Base-by-base conservation (phyloP, 2,888 invertebrate genomes). In the Apamea anceps region DNA sequence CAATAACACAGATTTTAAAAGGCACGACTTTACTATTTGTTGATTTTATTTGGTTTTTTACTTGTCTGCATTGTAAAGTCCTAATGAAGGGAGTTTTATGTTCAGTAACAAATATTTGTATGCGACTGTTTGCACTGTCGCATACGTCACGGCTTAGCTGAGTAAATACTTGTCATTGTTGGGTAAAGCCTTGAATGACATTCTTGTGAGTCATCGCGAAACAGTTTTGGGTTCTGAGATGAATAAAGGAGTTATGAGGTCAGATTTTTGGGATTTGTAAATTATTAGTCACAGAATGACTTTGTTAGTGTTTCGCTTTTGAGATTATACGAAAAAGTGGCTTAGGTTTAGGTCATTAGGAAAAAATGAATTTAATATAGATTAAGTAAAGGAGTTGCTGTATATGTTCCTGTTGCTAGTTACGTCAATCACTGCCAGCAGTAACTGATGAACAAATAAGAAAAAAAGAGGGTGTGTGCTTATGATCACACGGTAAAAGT, bases 81-180 rank as follows among this genome's bases (percentile, higher is more conserved):
- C 78, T 91, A 89, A 91, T 90, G 90, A 91, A 88, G 81, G 81
- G 83, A 85, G 87, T 90, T 91, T 91, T 88, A 88, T 90, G 80
- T 79, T 72, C 85, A 76, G 84, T 73, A 80, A 80, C 87, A 84
- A 84, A 91, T 89, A 89, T 90, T 89, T 85, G 80, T 84, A 28
- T 32, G 75, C 54, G 72, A 54, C n/a, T 88, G 89, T 91, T 90
- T 90, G n/a, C 91, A 85, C 82, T 88, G 87, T 73, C 25, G 80
- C 60, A 65, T 37, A 79, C 89, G 89, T 77, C 72, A 89, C 81
- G 81, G 57, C 45, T 32, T 81, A 21, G 57, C 37, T 68, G 65
- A 28, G 71, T 57, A 85, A 82, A 82, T 81, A 80, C 18, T 51
- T 37, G 48, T 54, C n/a, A 72, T 80, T 85, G 84, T 85, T 73